phyloP scores from a whole-genome alignment of 2,888 invertebrate genomes.

The Trissolcus brochymenae region DNA sequence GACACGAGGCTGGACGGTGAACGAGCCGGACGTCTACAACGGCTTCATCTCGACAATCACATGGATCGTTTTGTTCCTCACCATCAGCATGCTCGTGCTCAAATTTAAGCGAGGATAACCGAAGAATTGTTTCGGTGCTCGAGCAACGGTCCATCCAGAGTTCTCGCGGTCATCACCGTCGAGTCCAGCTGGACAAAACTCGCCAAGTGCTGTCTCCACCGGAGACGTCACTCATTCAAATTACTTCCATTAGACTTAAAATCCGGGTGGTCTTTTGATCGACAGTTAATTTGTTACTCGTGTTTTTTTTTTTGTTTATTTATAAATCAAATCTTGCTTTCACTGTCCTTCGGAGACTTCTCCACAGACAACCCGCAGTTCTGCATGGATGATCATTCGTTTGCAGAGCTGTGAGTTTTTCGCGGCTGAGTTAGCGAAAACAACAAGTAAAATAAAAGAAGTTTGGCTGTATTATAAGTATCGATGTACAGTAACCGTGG shows the following conservation, averaged over 20 bases:
- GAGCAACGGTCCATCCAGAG: constrained; percentile 8
- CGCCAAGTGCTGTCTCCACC: neutral
- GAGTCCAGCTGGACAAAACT: neutral
- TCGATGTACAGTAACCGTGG: constrained; percentile 46
- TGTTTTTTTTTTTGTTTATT: too few species aligned
- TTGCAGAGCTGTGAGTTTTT: too few species aligned
- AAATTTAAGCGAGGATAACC: constrained; percentile 87
- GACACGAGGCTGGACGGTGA: constrained; percentile 90
- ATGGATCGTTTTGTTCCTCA: constrained; percentile 90
- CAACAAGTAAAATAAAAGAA: neutral
- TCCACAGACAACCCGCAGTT: too few species aligned
- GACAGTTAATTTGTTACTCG: too few species aligned
- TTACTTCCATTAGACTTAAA: constrained; percentile 17
- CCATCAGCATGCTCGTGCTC: constrained; percentile 87
- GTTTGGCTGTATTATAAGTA: constrained; percentile 40
- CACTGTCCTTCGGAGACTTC: too few species aligned
- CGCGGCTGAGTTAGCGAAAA: too few species aligned
- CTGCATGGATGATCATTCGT: too few species aligned
- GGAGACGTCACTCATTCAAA: constrained; percentile 6
- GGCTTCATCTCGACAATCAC: constrained; percentile 90
- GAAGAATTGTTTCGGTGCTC: neutral
- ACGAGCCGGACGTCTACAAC: constrained; percentile 89
- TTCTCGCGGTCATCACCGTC: neutral
- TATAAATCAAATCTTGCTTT: too few species aligned
- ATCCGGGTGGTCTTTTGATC: too few species aligned